phyloP scores from a whole-genome alignment of 2,113 vertebrate species.

The Callaeas wilsoni region DNA sequence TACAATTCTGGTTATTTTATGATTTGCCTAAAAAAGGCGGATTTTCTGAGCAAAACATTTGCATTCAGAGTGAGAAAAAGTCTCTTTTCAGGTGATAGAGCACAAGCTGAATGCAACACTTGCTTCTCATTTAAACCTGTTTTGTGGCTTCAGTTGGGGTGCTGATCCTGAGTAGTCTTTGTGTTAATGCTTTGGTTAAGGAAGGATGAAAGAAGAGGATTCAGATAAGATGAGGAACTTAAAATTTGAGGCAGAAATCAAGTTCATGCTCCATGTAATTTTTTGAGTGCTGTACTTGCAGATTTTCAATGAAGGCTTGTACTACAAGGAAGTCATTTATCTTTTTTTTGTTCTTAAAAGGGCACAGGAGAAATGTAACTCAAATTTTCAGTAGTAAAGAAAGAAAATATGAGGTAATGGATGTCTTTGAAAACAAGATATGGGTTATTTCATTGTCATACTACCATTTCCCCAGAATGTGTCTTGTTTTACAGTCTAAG shows the following conservation, averaged over 20 bases:
- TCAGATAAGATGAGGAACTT: neutral
- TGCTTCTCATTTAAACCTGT: neutral
- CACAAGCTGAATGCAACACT: neutral
- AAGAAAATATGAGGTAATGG: neutral
- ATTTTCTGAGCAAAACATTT: neutral
- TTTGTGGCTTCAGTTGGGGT: neutral
- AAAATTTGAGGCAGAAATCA: neutral
- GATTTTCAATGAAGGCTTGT: neutral
- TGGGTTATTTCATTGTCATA: neutral
- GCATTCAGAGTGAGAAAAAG: neutral
- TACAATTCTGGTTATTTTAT: neutral
- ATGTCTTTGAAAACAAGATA: neutral
- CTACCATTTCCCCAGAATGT: neutral
- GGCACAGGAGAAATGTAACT: neutral
- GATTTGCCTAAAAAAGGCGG: neutral
- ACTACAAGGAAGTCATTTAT: neutral
- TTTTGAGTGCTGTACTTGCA: neutral
- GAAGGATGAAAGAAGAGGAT: neutral
- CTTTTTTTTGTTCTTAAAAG: neutral
- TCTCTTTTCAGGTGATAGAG: neutral
- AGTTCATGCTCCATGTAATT: neutral
- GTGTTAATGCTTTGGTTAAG: neutral
- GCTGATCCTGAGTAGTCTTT: neutral
- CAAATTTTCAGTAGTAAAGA: neutral
- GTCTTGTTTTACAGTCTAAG: neutral